Evolutionary conservation across 2,888 invertebrate species (phyloP).

Genomic region (Cantharis flavilabris): DNA sequence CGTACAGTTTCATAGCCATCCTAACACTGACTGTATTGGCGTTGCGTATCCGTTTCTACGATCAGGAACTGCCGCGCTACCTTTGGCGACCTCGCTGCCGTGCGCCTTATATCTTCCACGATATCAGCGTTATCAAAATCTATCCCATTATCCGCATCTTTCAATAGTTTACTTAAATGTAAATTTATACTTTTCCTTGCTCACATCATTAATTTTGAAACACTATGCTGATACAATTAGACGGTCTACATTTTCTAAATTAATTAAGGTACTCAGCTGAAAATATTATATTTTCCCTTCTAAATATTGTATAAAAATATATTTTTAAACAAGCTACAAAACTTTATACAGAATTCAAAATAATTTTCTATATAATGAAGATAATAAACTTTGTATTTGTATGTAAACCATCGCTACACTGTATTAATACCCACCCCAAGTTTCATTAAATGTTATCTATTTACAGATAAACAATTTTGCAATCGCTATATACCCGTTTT

Average conservation of each 20-base stretch:
- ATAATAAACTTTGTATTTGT: not conserved
- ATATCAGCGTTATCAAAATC: slow-evolving; percentile 17
- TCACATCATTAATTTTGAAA: not conserved
- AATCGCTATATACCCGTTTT: too few relatives aligned
- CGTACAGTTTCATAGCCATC: slow-evolving; percentile 39
- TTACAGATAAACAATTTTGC: too few relatives aligned
- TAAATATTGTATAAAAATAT: not conserved
- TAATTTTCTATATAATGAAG: not conserved
- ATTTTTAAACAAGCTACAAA: not conserved
- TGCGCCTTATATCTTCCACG: slow-evolving; percentile 20
- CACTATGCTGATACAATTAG: not conserved
- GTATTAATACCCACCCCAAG: not conserved
- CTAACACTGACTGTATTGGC: slow-evolving; percentile 38
- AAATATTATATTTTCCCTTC: not conserved
- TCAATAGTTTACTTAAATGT: slow-evolving; percentile 8
- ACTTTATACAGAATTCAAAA: not conserved
- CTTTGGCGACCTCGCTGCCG: slow-evolving; percentile 39
- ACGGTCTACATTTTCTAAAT: not conserved
- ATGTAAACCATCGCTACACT: not conserved
- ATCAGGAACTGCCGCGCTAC: slow-evolving; percentile 37
- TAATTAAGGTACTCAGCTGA: not conserved
- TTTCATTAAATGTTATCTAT: not conserved
- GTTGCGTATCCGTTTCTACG: slow-evolving; percentile 38
- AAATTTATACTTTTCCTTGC: not conserved
- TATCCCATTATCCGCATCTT: slow-evolving; percentile 16